Conservation (phyloP, 2,797 vertebrate species). For the Microctenopoma lineatum region DNA sequence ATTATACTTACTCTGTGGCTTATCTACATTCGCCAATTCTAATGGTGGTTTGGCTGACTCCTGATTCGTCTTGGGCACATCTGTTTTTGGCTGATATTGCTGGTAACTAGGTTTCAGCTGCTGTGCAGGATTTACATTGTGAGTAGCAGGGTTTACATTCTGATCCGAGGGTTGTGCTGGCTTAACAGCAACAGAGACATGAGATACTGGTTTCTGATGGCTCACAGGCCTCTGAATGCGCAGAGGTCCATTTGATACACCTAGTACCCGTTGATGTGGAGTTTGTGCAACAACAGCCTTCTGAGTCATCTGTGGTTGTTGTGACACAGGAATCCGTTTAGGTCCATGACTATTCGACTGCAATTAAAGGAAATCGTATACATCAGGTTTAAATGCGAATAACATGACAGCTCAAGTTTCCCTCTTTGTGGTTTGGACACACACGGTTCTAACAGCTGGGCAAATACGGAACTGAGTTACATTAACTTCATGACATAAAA, state of each 20-base stretch:
- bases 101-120: slow-evolving; percentile 52
- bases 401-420: too few relatives aligned
- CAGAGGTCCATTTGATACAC: slow-evolving; percentile 84
- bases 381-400: too few relatives aligned
- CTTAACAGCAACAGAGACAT: slow-evolving; percentile 40
- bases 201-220: slow-evolving; percentile 65
- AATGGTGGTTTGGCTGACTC: slow-evolving; percentile 29
- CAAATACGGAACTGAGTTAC: too few relatives aligned
- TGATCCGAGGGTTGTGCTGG: slow-evolving; percentile 46
- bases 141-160: slow-evolving; percentile 67
- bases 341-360: slow-evolving; percentile 79
- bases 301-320: slow-evolving; percentile 71
- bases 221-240: slow-evolving; percentile 75
- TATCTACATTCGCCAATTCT: slow-evolving; percentile 62
- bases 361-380: background rate
- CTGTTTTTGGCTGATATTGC: slow-evolving; percentile 41
- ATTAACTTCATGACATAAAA: too few relatives aligned
- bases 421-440: too few relatives aligned
- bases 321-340: slow-evolving; percentile 85
- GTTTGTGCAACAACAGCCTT: slow-evolving; percentile 67
- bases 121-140: slow-evolving; percentile 28
- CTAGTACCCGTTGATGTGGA: slow-evolving; percentile 80
- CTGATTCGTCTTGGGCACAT: slow-evolving; percentile 23
- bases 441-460: too few relatives aligned
- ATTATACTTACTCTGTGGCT: slow-evolving; percentile 63